These are phyloP conservation scores for Hirtodrosophila cameraria DNA, from an alignment of 2,888 invertebrate genomes.

Conservation along the genomic window DNA sequence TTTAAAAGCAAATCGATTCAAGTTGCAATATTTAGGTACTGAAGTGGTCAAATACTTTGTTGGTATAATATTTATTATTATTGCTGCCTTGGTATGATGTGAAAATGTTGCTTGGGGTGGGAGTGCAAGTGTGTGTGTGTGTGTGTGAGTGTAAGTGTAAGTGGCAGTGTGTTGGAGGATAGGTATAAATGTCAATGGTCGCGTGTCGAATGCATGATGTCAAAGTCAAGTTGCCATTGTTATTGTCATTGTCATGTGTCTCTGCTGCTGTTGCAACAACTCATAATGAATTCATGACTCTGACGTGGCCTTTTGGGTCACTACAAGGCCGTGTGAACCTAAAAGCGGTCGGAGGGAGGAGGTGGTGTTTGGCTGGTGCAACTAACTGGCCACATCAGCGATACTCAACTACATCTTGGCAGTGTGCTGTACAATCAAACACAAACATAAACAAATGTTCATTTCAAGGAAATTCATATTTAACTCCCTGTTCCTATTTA, in stretches of 20 bases:
- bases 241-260: conserved; percentile 1
- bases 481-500: no score
- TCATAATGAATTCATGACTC: conserved; percentile 55
- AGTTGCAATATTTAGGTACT: no score
- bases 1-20: no score
- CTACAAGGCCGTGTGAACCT: not conserved
- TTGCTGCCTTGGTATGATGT: no score
- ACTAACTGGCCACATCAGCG: conserved; percentile 18
- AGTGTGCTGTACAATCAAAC: not conserved
- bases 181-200: conserved; percentile 27
- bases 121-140: not conserved
- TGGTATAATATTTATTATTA: no score
- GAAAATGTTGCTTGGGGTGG: conserved; percentile 1
- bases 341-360: no score
- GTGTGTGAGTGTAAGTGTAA: not conserved
- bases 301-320: conserved; percentile 12
- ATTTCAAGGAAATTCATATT: no score
- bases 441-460: conserved; percentile 1
- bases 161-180: no score
- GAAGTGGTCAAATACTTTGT: no score
- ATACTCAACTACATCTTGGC: not conserved
- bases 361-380: conserved; percentile 9
- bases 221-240: conserved; percentile 24
- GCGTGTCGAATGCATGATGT: conserved; percentile 29
- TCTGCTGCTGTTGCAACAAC: conserved; percentile 14